phyloP scores from a whole-genome alignment of 2,888 invertebrate species.

The Pogonocherus hispidulus region DNA sequence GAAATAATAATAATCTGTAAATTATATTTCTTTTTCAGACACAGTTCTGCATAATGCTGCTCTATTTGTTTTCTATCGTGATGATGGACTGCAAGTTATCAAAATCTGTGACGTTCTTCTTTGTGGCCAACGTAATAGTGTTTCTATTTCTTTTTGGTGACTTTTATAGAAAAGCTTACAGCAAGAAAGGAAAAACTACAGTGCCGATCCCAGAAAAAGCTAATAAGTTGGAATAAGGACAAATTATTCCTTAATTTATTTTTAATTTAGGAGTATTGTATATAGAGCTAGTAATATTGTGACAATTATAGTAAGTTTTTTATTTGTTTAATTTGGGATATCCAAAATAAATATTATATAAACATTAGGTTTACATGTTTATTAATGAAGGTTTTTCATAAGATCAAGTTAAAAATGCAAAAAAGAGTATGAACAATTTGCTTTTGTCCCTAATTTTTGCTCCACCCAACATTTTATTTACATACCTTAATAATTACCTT shows the following conservation, averaged over 20 bases:
- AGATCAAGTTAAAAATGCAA: too few species aligned
- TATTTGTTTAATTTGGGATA: background rate
- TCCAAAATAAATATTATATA: too few species aligned
- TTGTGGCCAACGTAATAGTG: constrained; percentile 77
- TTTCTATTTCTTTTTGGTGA: constrained; percentile 85
- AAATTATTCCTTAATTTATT: background rate
- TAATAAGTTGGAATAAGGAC: background rate
- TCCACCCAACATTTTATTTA: too few species aligned
- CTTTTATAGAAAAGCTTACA: constrained; percentile 74
- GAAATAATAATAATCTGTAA: too few species aligned
- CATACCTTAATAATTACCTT: too few species aligned
- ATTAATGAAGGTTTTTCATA: too few species aligned
- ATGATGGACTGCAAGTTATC: constrained; percentile 80
- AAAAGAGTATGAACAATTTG: too few species aligned
- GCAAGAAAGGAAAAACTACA: constrained; percentile 5
- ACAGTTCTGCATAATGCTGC: constrained; percentile 83
- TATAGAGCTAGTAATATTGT: background rate
- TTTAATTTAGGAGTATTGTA: background rate
- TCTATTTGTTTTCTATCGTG: constrained; percentile 78
- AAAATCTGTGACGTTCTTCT: constrained; percentile 76
- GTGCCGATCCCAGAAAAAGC: background rate
- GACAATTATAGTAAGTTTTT: background rate
- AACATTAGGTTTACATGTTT: too few species aligned
- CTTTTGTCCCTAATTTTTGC: too few species aligned
- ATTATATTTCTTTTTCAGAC: constrained; percentile 69